Base-by-base conservation (phyloP, 2,113 vertebrate genomes). In the Chroicocephalus ridibundus region DNA sequence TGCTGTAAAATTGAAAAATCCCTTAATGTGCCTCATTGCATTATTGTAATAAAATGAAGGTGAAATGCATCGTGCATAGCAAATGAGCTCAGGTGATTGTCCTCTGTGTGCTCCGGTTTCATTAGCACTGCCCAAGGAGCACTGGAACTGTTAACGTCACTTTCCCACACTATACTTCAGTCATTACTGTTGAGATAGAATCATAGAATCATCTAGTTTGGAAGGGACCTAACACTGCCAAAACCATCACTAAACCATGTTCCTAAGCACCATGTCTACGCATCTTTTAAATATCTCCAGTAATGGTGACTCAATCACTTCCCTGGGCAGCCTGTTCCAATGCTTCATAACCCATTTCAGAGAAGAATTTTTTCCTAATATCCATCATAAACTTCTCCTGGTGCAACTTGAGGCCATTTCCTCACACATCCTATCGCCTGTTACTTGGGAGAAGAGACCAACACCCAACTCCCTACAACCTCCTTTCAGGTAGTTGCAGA, bases 31-130 rank as follows among this genome's bases (percentile, higher is more conserved):
- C 90, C 93, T 96, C n/a, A n/a, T 40, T 93, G 80, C 96, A 96
- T 87, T 90, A 92, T 78, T 76, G 86, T 71, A 97, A 96, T 86
- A 96, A 81, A 88, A 46, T 94, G 57, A 78, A 89, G 65, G 52
- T 92, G 57, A 89, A 93, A 95, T 24, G 12, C 58, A 64, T 98
- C 93, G 99, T 62, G 98, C 98, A 16, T 99, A 99, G 97, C 98
- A 99, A 93, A 99, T 98, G 15, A 99, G 98, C 96, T 99, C 99
- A 0, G 98, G 98, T 96, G 98, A 99, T 97, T 99, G 98, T n/a
- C 98, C 98, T 10, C 98, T 98, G 83, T 99, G 98, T 18, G 99
- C 99, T 13, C 98, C 98, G 0, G 99, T 99, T 69, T 99, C 98
- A 2, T 99, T 99, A 96, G 98, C 99, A 95, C 99, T 99, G 97